A percentile compares a stretch with the other conserved stretches of the same genome.
phyloP scores from a whole-genome alignment of 53 echinoderm and acorn worm genomes.

The Antedon mediterranea region DNA sequence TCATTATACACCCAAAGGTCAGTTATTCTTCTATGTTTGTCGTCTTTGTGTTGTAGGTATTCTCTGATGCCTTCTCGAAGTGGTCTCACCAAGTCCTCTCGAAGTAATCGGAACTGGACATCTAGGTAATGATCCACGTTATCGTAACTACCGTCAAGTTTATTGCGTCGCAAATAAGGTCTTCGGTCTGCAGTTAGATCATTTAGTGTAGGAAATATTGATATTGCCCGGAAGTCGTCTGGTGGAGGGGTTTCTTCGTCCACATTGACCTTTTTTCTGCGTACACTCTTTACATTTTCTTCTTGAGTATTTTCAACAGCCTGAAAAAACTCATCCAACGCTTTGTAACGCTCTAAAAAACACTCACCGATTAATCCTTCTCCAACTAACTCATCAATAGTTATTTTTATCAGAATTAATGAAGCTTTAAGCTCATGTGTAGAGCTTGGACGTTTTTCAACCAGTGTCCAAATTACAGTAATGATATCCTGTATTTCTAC shows the following conservation, averaged over 20 bases:
- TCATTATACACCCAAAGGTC: conserved; percentile 74
- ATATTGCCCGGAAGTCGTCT: conserved; percentile 59
- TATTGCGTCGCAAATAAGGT: conserved; percentile 45
- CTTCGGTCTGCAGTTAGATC: conserved; percentile 30
- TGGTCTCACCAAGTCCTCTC: conserved; percentile 77
- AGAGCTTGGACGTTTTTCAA: conserved; percentile 36
- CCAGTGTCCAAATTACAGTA: conserved; percentile 30
- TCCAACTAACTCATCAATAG: conserved; percentile 9
- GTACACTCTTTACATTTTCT: neutral
- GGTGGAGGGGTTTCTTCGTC: conserved; percentile 28
- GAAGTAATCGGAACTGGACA: conserved; percentile 79
- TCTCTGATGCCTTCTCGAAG: conserved; percentile 61
- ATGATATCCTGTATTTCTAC: conserved; percentile 27
- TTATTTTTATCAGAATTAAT: conserved; percentile 29
- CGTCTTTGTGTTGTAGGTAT: conserved; percentile 21
- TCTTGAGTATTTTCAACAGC: conserved; percentile 15
- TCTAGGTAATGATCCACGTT: conserved; percentile 75
- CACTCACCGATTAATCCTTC: conserved; percentile 19
- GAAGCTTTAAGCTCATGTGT: conserved; percentile 33
- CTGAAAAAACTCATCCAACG: conserved; percentile 21
- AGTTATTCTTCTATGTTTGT: conserved; percentile 27
- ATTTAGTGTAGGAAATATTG: conserved; percentile 41
- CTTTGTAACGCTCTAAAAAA: neutral
- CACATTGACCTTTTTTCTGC: conserved; percentile 2
- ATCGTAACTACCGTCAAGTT: conserved; percentile 40